phyloP scores from a whole-genome alignment of 2,888 invertebrate species.

The Nymphalis c-album region DNA sequence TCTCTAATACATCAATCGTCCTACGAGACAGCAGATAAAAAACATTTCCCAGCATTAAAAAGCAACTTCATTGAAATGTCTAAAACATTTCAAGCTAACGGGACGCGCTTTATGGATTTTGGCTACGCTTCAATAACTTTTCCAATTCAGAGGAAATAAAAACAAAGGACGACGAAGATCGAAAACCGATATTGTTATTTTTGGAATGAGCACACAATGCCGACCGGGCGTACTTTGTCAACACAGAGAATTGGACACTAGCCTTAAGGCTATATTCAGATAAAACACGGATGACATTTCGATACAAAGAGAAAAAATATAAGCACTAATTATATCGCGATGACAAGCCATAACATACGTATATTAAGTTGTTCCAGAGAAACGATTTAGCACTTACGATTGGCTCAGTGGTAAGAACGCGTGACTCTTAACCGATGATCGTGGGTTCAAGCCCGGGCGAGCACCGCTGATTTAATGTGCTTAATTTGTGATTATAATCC shows the following conservation, averaged over 20 bases:
- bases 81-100: conserved; percentile 14
- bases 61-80: conserved; percentile 6
- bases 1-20: background rate
- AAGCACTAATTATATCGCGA: no score
- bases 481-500: no score
- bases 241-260: background rate
- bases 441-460: no score
- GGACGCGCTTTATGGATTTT: conserved; percentile 17
- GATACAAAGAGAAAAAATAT: background rate
- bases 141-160: conserved; percentile 16
- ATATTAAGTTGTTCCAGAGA: no score
- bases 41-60: background rate
- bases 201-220: conserved; percentile 26
- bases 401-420: no score
- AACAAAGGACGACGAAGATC: conserved; percentile 29
- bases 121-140: conserved; percentile 18
- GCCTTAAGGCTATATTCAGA: background rate
- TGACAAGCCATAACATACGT: no score
- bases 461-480: no score
- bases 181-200: conserved; percentile 36
- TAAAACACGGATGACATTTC: background rate
- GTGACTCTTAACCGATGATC: no score
- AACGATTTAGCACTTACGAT: no score
- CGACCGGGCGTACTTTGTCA: conserved; percentile 21
- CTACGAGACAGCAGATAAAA: background rate